Conservation (phyloP, 2,888 invertebrate genomes). For the Tenthredo amoena region DNA sequence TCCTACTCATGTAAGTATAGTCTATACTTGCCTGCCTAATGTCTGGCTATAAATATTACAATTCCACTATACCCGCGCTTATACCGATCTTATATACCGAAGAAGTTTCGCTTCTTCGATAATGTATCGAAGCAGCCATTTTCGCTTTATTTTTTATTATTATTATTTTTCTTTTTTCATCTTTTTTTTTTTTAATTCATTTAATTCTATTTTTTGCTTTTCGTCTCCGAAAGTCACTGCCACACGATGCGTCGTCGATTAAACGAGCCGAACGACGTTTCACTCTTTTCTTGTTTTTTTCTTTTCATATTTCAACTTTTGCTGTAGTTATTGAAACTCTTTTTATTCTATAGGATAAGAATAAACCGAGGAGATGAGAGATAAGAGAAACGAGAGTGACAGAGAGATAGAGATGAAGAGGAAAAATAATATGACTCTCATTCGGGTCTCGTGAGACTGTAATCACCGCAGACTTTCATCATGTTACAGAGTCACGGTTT, state of each 20-base stretch:
- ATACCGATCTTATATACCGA: constrained; percentile 47
- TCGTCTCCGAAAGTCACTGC: neutral
- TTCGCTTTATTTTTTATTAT: constrained; percentile 52
- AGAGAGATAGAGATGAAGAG: neutral
- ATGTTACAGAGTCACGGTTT: constrained; percentile 4
- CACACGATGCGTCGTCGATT: constrained; percentile 7
- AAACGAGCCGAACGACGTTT: neutral
- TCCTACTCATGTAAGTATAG: neutral
- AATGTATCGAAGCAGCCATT: constrained; percentile 59
- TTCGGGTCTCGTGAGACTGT: neutral
- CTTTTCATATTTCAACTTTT: neutral
- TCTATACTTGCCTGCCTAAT: constrained; percentile 62
- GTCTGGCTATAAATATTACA: constrained; percentile 69
- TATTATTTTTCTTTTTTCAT: constrained; percentile 50
- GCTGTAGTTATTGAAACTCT: neutral
- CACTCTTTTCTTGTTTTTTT: neutral
- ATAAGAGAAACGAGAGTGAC: neutral
- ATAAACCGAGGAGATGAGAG: neutral
- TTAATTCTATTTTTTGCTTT: neutral
- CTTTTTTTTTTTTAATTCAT: neutral
- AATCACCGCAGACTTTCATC: constrained; percentile 30
- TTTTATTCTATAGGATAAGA: neutral
- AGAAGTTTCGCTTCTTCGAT: constrained; percentile 65
- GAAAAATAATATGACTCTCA: neutral
- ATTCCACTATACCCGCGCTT: constrained; percentile 59